Base-by-base conservation (phyloP, 2,797 vertebrate species). In the Anolis apletophallus region DNA sequence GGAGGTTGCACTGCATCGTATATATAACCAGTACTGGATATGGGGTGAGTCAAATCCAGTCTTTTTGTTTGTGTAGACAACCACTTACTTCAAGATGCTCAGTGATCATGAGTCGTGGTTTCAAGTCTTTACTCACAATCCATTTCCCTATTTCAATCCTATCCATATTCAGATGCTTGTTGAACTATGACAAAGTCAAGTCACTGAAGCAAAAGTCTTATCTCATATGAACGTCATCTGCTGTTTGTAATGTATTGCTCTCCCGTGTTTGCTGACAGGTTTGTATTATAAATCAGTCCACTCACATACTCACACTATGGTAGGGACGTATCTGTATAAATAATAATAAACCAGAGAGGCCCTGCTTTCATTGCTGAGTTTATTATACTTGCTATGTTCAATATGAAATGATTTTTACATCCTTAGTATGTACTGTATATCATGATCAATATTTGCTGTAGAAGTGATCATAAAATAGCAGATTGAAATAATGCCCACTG, bases 341-440 rank as follows among this genome's bases (percentile, higher is more conserved):
- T 54, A 75, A 80, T 36, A 77, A 59, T 13, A 29, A 81, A 21
- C 5, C 67, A 81, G 73, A 19, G 21, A 59, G 14, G 12, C 21
- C 16, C 4, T 16, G 6, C 10, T 6, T 1, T 61, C 0, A n/a
- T 54, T 7, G 16, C 21, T 16, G 21, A 17, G 13, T 88, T 85
- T 26, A 69, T 52, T 81, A 13, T 54, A 12, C 19, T 72, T 12
- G 7, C 14, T 81, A 26, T 19, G 67, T 26, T 68, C n/a, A 74
- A 40, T 57, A 67, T 21, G 36, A 50, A 3, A 11, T 17, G 76
- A 71, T 21, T 40, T 0, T 0, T 40, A 14, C 0, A 7, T 3
- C 50, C 2, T 76, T 19, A 21, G 0, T 26, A 50, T 0, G 11
- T 8, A 36, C 16, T 0, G 11, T 8, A 36, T 19, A 11, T 34